phyloP scores from a whole-genome alignment of 1,140 invertebrate genomes.

The Eulimnadia texana region DNA sequence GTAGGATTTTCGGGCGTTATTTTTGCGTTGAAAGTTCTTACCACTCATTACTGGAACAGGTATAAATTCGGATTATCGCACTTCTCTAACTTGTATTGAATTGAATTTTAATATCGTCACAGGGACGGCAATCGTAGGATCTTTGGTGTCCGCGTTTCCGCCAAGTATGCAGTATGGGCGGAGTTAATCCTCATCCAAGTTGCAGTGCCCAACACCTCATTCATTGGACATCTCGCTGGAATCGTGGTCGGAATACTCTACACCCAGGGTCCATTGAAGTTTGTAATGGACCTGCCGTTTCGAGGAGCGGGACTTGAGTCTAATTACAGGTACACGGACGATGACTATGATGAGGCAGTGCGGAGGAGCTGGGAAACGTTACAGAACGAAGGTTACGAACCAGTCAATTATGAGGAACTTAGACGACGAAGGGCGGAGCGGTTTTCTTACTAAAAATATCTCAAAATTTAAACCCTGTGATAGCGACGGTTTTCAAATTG shows the following conservation, averaged over 20 bases:
- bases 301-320: constrained; percentile 26
- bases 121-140: constrained; percentile 28
- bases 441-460: not conserved
- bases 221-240: constrained; percentile 51
- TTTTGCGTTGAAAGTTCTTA: constrained; percentile 53
- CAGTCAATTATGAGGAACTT: not conserved
- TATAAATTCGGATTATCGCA: too few relatives aligned
- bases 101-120: constrained; percentile 29
- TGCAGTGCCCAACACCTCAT: constrained; percentile 42
- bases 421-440: not conserved
- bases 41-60: constrained; percentile 28
- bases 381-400: not conserved
- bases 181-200: constrained; percentile 52
- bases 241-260: constrained; percentile 50
- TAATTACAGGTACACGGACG: constrained; percentile 24
- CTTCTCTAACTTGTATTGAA: too few relatives aligned
- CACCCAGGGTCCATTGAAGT: constrained; percentile 42
- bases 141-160: constrained; percentile 39
- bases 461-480: too few relatives aligned
- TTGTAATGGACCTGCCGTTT: constrained; percentile 31
- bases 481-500: too few relatives aligned
- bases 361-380: not conserved
- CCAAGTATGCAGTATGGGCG: constrained; percentile 45
- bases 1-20: constrained; percentile 47
- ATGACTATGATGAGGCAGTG: constrained; percentile 3